Evolutionary conservation across 2,797 vertebrate genomes (phyloP).

Genomic region (Lepidocolaptes lacrymiger): DNA sequence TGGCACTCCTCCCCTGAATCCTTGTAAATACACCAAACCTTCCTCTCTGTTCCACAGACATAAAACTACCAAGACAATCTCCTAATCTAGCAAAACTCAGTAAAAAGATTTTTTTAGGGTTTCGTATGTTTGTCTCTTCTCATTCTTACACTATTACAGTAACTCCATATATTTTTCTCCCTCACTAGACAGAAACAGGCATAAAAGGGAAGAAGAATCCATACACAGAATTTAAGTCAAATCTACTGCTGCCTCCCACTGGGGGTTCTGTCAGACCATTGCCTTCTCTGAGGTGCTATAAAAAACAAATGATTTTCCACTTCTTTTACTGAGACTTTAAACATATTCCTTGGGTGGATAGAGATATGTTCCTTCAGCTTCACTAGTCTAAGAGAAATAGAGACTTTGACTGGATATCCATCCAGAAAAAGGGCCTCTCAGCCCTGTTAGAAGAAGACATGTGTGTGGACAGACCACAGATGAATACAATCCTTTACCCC

Average conservation of each 20-base stretch:
- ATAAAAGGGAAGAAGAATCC: background rate
- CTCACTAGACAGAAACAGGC: background rate
- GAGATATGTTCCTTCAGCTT: background rate
- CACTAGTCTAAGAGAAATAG: background rate
- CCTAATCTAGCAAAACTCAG: background rate
- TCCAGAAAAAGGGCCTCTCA: background rate
- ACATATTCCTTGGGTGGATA: background rate
- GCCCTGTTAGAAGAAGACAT: background rate
- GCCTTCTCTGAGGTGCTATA: background rate
- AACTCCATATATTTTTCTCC: background rate
- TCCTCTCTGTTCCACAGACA: background rate
- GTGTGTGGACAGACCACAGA: background rate
- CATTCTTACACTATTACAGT: background rate
- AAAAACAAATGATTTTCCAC: background rate
- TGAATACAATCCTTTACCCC: background rate
- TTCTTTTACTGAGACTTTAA: background rate
- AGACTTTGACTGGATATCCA: background rate
- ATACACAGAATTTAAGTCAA: background rate
- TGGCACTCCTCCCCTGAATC: background rate
- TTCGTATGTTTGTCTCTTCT: background rate
- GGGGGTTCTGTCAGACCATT: background rate
- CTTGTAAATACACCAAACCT: background rate
- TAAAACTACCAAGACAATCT: background rate
- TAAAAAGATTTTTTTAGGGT: background rate
- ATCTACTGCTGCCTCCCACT: background rate